A percentile compares a stretch with the other conserved stretches of the same genome.
These are phyloP conservation scores for Drosophila neotestacea DNA, from an alignment of 2,888 invertebrate species.

Conservation along the genomic window DNA sequence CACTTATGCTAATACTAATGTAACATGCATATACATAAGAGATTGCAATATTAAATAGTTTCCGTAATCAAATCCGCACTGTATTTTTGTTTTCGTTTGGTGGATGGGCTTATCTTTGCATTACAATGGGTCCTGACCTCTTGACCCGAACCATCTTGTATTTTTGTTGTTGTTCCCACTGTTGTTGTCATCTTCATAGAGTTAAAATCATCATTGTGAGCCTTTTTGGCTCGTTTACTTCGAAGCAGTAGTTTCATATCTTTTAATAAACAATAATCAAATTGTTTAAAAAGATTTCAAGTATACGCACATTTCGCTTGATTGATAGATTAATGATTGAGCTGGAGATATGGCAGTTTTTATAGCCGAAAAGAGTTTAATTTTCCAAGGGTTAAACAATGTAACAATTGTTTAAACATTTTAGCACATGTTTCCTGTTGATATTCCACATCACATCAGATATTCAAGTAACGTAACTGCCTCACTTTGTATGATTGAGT, in stretches of 20 bases:
- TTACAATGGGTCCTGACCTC: not conserved
- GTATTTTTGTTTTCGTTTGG: not conserved
- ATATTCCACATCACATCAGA: slow-evolving; percentile 12
- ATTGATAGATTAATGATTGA: slow-evolving; percentile 5
- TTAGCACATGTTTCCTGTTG: slow-evolving; percentile 33
- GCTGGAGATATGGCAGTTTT: slow-evolving; percentile 2
- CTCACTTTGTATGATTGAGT: slow-evolving; percentile 1
- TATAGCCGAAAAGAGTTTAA: slow-evolving; percentile 17
- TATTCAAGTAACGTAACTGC: slow-evolving; percentile 6
- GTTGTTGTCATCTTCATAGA: not conserved
- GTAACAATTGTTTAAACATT: slow-evolving; percentile 42
- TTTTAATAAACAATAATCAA: not conserved
- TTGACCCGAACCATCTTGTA: not conserved
- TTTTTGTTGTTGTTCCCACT: not conserved
- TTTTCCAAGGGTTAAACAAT: slow-evolving; percentile 1
- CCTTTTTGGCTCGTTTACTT: slow-evolving; percentile 11
- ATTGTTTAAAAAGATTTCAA: not conserved
- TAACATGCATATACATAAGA: not conserved
- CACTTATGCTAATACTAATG: not conserved
- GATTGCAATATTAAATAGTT: not conserved
- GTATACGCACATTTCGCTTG: not conserved
- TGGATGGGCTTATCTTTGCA: not conserved
- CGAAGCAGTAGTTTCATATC: slow-evolving; percentile 37
- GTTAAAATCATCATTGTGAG: slow-evolving; percentile 1
- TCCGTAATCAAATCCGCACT: not conserved